Conservation (phyloP, 2,113 vertebrate species). For the Thamnophis sirtalis region DNA sequence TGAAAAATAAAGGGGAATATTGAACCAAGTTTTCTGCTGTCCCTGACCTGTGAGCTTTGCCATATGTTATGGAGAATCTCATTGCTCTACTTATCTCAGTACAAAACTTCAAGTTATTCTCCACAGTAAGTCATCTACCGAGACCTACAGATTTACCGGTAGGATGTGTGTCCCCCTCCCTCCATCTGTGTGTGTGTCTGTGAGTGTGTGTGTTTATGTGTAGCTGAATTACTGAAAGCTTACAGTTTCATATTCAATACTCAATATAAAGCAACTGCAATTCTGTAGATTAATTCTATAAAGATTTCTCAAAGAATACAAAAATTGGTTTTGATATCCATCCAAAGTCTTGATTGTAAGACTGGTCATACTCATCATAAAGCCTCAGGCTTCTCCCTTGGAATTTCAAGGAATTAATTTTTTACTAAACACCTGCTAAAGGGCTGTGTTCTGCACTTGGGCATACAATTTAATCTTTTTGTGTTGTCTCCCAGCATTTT, state of each 20-base stretch:
- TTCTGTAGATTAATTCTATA: constrained; percentile 57
- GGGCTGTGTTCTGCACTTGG: constrained; percentile 66
- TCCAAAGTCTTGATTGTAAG: constrained; percentile 69
- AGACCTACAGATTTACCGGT: not conserved
- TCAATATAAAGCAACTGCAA: constrained; percentile 50
- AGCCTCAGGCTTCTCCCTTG: constrained; percentile 68
- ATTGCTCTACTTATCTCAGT: not conserved
- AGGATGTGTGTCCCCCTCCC: not conserved
- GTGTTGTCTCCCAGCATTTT: constrained; percentile 64
- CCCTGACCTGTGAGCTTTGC: not conserved
- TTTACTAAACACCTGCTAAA: constrained; percentile 71
- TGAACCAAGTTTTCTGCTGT: not conserved
- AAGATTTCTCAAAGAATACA: constrained; percentile 62
- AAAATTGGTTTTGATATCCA: constrained; percentile 67
- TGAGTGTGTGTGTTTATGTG: not conserved
- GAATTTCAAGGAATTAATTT: constrained; percentile 75
- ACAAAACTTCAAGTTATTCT: not conserved
- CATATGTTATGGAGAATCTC: not conserved
- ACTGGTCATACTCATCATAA: constrained; percentile 66
- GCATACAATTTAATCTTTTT: constrained; percentile 69
- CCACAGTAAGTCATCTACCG: not conserved
- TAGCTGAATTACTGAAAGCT: constrained; percentile 21
- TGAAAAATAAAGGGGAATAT: not conserved
- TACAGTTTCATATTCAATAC: constrained; percentile 27
- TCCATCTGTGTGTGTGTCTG: not conserved